Evolutionary conservation across 2,888 invertebrate species (phyloP).

Genomic region (Drosophila falleni): DNA sequence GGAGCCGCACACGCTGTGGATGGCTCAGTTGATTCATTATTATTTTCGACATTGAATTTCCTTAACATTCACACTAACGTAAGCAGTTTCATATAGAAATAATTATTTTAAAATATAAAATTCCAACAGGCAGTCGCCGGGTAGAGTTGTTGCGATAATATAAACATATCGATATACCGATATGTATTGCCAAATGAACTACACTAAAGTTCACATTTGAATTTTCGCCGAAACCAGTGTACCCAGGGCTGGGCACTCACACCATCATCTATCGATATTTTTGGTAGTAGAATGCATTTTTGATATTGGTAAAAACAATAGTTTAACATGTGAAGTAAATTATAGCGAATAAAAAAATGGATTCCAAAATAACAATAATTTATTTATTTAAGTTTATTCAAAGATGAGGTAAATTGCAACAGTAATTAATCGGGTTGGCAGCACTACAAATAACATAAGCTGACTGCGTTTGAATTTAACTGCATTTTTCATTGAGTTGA

Average conservation of each 20-base stretch:
- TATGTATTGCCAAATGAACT: too few species aligned
- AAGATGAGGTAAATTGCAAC: background rate
- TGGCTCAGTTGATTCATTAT: conserved; percentile 85
- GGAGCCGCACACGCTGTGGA: conserved; percentile 88
- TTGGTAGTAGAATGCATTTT: background rate
- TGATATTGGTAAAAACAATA: background rate
- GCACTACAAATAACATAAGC: background rate
- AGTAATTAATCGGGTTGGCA: conserved; percentile 36
- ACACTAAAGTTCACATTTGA: too few species aligned
- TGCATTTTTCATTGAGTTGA: conserved; percentile 47
- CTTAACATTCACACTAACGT: conserved; percentile 4
- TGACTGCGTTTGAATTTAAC: conserved; percentile 61
- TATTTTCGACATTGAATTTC: conserved; percentile 75
- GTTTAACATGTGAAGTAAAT: background rate
- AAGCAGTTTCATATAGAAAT: background rate
- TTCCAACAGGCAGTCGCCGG: conserved; percentile 12
- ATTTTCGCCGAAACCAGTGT: background rate
- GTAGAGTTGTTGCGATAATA: background rate
- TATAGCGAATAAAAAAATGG: background rate
- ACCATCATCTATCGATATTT: conserved; percentile 14
- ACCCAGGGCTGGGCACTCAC: conserved; percentile 23
- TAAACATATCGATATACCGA: too few species aligned
- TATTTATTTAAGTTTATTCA: background rate
- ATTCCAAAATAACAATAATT: background rate
- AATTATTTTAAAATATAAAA: conserved; percentile 15